A percentile compares a stretch with the other conserved stretches of the same genome.
Conservation (phyloP, 2,797 vertebrate species). For the Eulemur mongoz region DNA sequence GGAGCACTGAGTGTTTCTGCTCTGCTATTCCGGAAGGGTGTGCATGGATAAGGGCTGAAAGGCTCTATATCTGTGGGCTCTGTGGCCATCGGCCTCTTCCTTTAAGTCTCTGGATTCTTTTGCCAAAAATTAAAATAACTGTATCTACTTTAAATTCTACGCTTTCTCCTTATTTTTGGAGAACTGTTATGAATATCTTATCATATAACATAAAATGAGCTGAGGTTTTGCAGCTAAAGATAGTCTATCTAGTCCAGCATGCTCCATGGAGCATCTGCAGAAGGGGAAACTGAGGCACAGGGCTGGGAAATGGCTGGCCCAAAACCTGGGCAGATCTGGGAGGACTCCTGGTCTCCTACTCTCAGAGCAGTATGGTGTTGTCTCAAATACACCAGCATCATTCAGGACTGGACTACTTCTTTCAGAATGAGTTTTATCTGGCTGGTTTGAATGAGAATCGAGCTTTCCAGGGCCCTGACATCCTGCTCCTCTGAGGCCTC, state of each 20-base stretch:
- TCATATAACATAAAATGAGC: not conserved
- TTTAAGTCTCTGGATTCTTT: slow-evolving; percentile 22
- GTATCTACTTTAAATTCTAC: slow-evolving; percentile 16
- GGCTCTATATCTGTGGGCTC: not conserved
- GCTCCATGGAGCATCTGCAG: not conserved
- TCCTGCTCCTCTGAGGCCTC: not conserved
- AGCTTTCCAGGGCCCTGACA: not conserved
- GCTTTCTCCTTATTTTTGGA: slow-evolving; percentile 55
- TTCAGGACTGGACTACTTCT: not conserved
- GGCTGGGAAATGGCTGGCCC: not conserved
- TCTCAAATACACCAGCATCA: not conserved
- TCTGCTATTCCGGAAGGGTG: not conserved
- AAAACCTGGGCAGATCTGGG: not conserved
- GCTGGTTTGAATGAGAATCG: not conserved
- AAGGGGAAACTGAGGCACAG: not conserved
- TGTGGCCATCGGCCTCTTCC: not conserved
- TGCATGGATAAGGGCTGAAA: not conserved
- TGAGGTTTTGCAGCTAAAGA: not conserved
- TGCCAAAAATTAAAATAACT: slow-evolving; percentile 24
- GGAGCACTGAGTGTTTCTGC: not conserved
- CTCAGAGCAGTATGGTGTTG: not conserved
- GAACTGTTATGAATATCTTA: slow-evolving; percentile 6
- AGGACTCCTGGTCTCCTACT: not conserved
- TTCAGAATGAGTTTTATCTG: not conserved
- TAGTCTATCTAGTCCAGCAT: not conserved